Percentiles rank a stretch among this genome's conserved stretches.
Conservation (phyloP, 2,888 invertebrate genomes). For the Sinopyrophorus schimmeli region DNA sequence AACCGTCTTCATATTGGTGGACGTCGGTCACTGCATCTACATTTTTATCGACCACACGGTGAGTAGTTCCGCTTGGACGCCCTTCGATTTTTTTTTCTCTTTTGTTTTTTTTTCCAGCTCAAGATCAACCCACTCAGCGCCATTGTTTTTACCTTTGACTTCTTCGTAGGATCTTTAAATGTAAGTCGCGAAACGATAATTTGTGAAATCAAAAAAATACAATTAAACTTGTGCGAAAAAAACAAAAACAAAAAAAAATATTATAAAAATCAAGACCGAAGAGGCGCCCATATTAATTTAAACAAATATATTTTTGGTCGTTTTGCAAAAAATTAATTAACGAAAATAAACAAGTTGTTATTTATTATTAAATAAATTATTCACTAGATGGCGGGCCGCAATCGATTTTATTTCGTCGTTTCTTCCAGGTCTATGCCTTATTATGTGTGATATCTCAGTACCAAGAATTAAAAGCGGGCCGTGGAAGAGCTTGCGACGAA, state of each 20-base stretch:
- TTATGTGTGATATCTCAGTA: conserved; percentile 86
- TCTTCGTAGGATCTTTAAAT: conserved; percentile 75
- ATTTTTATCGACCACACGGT: conserved; percentile 68
- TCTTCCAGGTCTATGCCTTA: conserved; percentile 78
- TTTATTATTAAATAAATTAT: no score
- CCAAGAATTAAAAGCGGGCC: conserved; percentile 75
- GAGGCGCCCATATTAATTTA: no score
- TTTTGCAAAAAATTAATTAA: neutral
- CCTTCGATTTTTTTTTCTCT: neutral
- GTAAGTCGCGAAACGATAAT: no score
- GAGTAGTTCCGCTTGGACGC: conserved; percentile 47
- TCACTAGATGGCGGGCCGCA: no score
- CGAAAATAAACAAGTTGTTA: no score
- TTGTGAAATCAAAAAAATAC: no score
- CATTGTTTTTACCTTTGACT: conserved; percentile 75
- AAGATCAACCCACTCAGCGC: conserved; percentile 75
- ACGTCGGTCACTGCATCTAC: conserved; percentile 68
- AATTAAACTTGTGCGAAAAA: no score
- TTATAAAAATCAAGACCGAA: no score
- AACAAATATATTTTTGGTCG: neutral
- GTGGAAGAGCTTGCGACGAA: conserved; percentile 72
- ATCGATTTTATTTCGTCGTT: conserved; percentile 34
- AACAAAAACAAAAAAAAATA: no score
- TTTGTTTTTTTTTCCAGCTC: conserved; percentile 58
- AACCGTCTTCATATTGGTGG: conserved; percentile 66